These are phyloP conservation scores for Echinarachnius parma DNA, from an alignment of 53 echinoderm and acorn worm genomes.

Conservation along the genomic window DNA sequence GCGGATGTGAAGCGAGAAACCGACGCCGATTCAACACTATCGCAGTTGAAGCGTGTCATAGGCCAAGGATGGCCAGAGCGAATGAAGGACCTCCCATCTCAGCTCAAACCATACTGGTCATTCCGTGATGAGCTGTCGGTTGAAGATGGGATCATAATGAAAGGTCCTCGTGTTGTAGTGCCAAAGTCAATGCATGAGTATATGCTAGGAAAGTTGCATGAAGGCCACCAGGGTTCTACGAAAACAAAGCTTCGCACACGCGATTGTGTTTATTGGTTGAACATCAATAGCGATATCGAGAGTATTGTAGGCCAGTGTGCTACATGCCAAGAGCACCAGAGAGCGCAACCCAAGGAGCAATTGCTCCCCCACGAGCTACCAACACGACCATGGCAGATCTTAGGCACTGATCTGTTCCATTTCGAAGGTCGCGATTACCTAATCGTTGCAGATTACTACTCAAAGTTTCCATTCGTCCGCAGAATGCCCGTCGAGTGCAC, in stretches of 20 bases:
- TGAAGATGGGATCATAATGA: slow-evolving; percentile 40
- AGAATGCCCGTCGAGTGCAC: no score
- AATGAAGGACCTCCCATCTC: slow-evolving; percentile 34
- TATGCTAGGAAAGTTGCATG: slow-evolving; percentile 43
- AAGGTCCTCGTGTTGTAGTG: slow-evolving; percentile 40
- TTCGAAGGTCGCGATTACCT: no score
- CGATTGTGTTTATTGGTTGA: slow-evolving; percentile 5
- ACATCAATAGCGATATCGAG: slow-evolving; percentile 58
- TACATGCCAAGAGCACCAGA: slow-evolving; percentile 45
- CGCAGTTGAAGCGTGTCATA: slow-evolving; percentile 47
- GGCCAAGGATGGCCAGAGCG: slow-evolving; percentile 50
- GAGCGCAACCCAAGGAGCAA: no score
- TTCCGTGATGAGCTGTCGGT: slow-evolving; percentile 50
- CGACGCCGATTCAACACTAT: slow-evolving; percentile 58
- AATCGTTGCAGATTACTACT: no score
- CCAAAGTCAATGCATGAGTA: slow-evolving; percentile 17
- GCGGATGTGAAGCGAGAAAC: no score
- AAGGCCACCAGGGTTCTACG: slow-evolving; percentile 44
- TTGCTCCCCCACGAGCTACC: no score
- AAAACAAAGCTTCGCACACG: slow-evolving; percentile 44
- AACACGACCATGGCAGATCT: no score
- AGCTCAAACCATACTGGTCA: slow-evolving; percentile 45
- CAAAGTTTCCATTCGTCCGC: no score
- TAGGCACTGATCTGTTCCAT: no score
- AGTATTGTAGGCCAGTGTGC: slow-evolving; percentile 39